Conservation (phyloP, 2,113 vertebrate genomes). For the Mormyrus lacerda region DNA sequence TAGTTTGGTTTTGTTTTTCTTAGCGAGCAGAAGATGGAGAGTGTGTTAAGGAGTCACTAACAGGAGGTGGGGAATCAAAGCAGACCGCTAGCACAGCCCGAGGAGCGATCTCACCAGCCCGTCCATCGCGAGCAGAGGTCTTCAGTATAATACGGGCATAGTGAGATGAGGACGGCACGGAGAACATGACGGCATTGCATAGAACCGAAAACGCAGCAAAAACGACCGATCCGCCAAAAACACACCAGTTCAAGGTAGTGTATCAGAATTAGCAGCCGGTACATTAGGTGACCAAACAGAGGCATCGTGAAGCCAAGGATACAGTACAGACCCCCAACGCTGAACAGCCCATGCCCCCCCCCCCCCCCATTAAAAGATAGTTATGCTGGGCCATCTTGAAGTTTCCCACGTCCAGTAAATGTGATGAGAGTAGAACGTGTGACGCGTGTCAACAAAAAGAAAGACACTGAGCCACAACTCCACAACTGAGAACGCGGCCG, state of each 20-base stretch:
- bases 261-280: not conserved
- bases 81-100: not conserved
- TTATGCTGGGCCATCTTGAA: not conserved
- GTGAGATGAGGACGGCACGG: not conserved
- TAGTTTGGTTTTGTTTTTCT: not conserved
- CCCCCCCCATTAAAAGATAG: not conserved
- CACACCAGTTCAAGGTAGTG: not conserved
- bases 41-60: not conserved
- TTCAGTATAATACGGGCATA: not conserved
- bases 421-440: not conserved
- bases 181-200: not conserved
- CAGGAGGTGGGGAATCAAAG: not conserved
- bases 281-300: not conserved
- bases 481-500: not conserved
- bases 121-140: not conserved
- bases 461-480: not conserved
- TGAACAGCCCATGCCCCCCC: not conserved
- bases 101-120: not conserved
- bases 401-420: not conserved
- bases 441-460: not conserved
- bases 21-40: not conserved
- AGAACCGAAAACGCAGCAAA: not conserved
- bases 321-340: not conserved
- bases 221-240: not conserved
- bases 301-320: not conserved